A percentile compares a stretch with the other conserved stretches of the same genome.
Evolutionary conservation across 2,888 invertebrate species (phyloP).

Genomic region (Idaea biselata): DNA sequence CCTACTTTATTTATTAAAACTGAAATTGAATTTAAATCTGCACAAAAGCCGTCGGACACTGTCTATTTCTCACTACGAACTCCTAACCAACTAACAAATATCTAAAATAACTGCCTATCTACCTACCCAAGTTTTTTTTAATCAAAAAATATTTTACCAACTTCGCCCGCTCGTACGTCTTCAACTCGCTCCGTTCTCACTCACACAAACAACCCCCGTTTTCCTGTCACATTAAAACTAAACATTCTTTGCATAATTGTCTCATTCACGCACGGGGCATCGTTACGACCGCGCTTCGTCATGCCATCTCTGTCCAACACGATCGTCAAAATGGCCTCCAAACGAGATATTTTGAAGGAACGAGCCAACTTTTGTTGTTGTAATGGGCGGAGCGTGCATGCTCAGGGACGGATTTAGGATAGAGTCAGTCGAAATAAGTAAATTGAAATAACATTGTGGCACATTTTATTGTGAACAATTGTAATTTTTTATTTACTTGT

Average conservation of each 20-base stretch:
- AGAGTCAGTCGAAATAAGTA: background rate
- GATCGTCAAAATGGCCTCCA: conserved; percentile 81
- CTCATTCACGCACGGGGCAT: conserved; percentile 71
- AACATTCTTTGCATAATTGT: conserved; percentile 78
- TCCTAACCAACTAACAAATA: background rate
- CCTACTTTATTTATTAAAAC: background rate
- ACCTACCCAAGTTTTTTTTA: conserved; percentile 3
- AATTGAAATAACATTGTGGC: background rate
- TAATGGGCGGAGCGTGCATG: conserved; percentile 79
- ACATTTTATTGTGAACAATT: background rate
- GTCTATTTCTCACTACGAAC: background rate
- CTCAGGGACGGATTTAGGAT: conserved; percentile 56
- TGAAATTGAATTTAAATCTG: background rate
- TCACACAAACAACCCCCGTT: conserved; percentile 55
- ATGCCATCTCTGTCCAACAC: conserved; percentile 65
- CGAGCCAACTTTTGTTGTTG: conserved; percentile 79
- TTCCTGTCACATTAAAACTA: conserved; percentile 69
- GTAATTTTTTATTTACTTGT: conserved; percentile 7
- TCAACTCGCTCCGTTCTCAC: conserved; percentile 33
- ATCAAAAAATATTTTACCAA: conserved; percentile 10
- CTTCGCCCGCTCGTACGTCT: conserved; percentile 20
- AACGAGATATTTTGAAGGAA: conserved; percentile 81
- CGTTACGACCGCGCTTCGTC: conserved; percentile 45
- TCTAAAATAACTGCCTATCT: conserved; percentile 10
- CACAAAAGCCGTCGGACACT: background rate